These are phyloP conservation scores for Solea solea DNA, from an alignment of 2,113 vertebrate species.

Conservation along the genomic window DNA sequence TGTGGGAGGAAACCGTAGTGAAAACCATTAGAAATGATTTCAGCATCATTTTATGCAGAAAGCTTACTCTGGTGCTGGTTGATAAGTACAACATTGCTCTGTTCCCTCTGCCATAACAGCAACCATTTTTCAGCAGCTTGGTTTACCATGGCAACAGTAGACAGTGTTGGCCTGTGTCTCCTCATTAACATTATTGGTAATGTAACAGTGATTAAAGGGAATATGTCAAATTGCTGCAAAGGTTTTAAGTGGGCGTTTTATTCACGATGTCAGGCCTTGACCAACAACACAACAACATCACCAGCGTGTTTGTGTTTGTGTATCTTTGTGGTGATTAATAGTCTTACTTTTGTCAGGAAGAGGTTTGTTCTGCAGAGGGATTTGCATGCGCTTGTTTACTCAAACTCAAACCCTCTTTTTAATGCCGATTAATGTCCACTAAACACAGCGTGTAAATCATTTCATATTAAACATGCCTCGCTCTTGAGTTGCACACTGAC, in stretches of 20 bases:
- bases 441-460: slow-evolving; percentile 4
- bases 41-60: not conserved
- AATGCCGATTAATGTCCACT: not conserved
- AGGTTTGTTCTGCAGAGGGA: not conserved
- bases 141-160: slow-evolving; percentile 42
- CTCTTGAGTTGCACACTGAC: slow-evolving; percentile 20
- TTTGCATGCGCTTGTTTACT: not conserved
- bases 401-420: not conserved
- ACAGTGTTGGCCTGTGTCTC: slow-evolving; percentile 11
- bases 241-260: not conserved
- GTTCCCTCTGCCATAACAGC: slow-evolving; percentile 2
- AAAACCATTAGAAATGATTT: too few relatives aligned
- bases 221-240: not conserved
- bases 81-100: slow-evolving; percentile 21
- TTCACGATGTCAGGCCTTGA: not conserved
- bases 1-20: too few relatives aligned
- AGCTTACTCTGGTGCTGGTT: not conserved
- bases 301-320: slow-evolving; percentile 1
- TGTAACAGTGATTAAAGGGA: not conserved
- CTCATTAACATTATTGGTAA: slow-evolving; percentile 6
- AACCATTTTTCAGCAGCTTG: not conserved
- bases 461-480: slow-evolving; percentile 18
- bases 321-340: not conserved
- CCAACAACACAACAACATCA: not conserved
- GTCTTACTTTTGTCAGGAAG: not conserved